Evolutionary conservation across 2,888 invertebrate species (phyloP).

Genomic region (Pollenia labialis): DNA sequence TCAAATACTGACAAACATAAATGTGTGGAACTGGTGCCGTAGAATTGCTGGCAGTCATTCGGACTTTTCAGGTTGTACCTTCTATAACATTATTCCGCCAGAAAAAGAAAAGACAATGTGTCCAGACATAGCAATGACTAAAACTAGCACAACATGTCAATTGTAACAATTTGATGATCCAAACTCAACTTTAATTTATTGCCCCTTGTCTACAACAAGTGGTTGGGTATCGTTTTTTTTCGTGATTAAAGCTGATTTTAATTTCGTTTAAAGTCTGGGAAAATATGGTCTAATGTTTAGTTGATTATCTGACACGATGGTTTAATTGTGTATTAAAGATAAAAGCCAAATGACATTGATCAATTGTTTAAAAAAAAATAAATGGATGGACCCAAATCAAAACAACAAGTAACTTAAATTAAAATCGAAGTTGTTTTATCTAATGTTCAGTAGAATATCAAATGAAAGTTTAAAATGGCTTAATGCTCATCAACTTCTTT

Average conservation of each 20-base stretch:
- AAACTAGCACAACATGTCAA: conserved; percentile 67
- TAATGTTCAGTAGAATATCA: too few species aligned
- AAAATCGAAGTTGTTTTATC: background rate
- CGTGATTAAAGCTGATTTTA: background rate
- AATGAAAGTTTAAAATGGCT: too few species aligned
- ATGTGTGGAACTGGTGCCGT: conserved; percentile 18
- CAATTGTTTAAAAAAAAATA: conserved; percentile 38
- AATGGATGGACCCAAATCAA: background rate
- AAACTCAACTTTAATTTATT: conserved; percentile 68
- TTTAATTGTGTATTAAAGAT: conserved; percentile 44
- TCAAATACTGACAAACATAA: background rate
- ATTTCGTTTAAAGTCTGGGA: conserved; percentile 53
- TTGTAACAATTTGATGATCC: conserved; percentile 67
- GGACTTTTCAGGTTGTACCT: conserved; percentile 14
- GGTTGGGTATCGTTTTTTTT: conserved; percentile 22
- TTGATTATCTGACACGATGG: conserved; percentile 38
- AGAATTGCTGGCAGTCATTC: background rate
- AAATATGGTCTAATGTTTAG: conserved; percentile 56
- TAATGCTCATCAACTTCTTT: too few species aligned
- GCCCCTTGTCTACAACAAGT: conserved; percentile 41
- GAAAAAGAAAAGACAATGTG: conserved; percentile 16
- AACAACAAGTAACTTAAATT: background rate
- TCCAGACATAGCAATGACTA: conserved; percentile 51
- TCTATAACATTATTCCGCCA: conserved; percentile 4
- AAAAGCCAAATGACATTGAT: conserved; percentile 34